A percentile compares a stretch with the other conserved stretches of the same genome.
phyloP scores from a whole-genome alignment of 2,888 invertebrate species.

The Meteorus colon region DNA sequence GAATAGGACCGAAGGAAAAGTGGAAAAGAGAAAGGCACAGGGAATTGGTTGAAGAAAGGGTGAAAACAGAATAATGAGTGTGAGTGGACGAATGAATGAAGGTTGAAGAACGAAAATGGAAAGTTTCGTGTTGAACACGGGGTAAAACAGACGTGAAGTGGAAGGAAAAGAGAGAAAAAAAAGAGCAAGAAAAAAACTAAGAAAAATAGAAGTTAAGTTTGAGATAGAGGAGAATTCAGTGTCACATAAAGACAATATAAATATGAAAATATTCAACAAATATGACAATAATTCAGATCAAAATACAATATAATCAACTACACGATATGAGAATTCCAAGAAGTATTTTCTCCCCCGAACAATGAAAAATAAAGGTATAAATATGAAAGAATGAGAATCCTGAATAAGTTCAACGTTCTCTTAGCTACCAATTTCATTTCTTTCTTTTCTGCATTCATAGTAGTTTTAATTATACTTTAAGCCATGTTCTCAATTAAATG shows the following conservation, averaged over 20 bases:
- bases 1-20: slow-evolving; percentile 49
- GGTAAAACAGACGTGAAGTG: slow-evolving; percentile 52
- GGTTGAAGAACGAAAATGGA: slow-evolving; percentile 39
- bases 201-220: background rate
- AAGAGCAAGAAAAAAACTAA: slow-evolving; percentile 23
- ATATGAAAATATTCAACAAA: too few relatives aligned
- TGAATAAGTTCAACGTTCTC: too few relatives aligned
- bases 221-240: too few relatives aligned
- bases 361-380: too few relatives aligned
- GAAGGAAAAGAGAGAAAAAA: slow-evolving; percentile 39
- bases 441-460: too few relatives aligned
- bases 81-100: background rate
- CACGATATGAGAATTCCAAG: too few relatives aligned
- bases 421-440: too few relatives aligned
- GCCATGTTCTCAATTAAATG: slow-evolving; percentile 3
- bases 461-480: slow-evolving; percentile 34
- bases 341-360: too few relatives aligned
- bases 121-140: slow-evolving; percentile 35
- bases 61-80: slow-evolving; percentile 24
- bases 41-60: slow-evolving; percentile 50
- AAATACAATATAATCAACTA: too few relatives aligned
- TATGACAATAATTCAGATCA: too few relatives aligned
- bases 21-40: slow-evolving; percentile 33
- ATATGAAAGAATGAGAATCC: too few relatives aligned
- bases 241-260: too few relatives aligned